Evolutionary conservation across 2,888 invertebrate species (phyloP).

Genomic region (Tipula confusa): DNA sequence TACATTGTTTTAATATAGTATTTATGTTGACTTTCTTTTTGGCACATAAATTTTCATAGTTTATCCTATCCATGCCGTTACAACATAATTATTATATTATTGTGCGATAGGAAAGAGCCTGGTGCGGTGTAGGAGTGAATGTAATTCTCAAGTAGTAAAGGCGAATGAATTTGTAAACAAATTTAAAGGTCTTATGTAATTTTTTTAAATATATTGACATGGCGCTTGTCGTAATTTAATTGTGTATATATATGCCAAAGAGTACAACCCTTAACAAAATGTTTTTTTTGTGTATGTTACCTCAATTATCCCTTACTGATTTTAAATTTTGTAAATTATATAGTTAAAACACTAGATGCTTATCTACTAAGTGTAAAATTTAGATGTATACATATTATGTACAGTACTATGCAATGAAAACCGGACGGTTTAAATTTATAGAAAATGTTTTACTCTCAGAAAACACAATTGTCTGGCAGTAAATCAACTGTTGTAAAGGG

Average conservation of each 20-base stretch:
- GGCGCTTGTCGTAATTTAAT: neutral
- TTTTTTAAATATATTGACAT: neutral
- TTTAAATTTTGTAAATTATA: neutral
- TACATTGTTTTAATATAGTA: neutral
- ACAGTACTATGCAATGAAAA: no score
- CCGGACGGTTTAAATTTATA: no score
- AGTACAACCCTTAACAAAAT: neutral
- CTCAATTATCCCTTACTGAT: neutral
- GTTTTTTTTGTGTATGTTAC: neutral
- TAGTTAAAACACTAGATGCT: neutral
- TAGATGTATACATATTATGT: neutral
- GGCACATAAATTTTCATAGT: neutral
- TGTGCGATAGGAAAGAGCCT: neutral
- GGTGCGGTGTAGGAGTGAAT: no score
- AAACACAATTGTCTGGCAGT: no score
- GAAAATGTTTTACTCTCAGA: no score
- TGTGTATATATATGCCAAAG: neutral
- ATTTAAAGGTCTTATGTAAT: neutral
- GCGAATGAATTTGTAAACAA: neutral
- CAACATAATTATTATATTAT: neutral
- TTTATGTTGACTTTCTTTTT: neutral
- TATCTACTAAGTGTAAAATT: neutral
- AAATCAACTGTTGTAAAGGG: no score
- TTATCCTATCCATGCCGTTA: neutral
- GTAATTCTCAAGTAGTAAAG: neutral